A percentile compares a stretch with the other conserved stretches of the same genome.
These are phyloP conservation scores for Grammomys surdaster DNA, from an alignment of 2,113 vertebrate species.

Conservation along the genomic window DNA sequence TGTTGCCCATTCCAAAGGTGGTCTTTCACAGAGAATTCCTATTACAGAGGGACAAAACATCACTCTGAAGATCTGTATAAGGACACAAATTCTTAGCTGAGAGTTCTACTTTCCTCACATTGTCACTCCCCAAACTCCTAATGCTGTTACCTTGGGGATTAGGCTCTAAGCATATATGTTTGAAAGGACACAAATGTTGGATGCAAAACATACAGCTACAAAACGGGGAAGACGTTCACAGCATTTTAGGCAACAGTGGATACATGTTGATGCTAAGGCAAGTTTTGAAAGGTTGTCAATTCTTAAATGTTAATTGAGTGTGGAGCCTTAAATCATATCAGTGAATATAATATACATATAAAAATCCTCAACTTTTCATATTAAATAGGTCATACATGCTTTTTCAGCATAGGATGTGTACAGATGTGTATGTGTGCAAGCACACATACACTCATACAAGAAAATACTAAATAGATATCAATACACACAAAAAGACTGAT, in stretches of 20 bases:
- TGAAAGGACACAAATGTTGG: neutral
- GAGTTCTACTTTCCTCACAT: no score
- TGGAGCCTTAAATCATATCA: neutral
- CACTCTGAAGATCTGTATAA: neutral
- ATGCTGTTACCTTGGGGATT: neutral
- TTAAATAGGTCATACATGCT: neutral
- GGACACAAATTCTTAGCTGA: neutral
- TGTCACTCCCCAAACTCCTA: neutral
- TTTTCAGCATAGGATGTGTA: neutral
- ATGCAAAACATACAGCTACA: neutral
- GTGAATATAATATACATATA: neutral
- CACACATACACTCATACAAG: neutral
- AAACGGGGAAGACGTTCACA: no score
- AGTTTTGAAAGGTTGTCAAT: neutral
- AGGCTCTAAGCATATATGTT: neutral
- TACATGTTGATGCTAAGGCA: neutral
- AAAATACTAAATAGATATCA: neutral
- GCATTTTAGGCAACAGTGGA: neutral
- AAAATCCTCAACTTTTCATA: neutral
- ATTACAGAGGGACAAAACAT: fast-evolving
- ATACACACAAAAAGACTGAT: neutral
- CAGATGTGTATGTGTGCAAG: neutral
- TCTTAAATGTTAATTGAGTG: neutral
- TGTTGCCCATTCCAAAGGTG: no score
- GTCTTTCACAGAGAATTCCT: neutral